phyloP scores from a whole-genome alignment of 2,888 invertebrate species.

The Palloptera scutellata region DNA sequence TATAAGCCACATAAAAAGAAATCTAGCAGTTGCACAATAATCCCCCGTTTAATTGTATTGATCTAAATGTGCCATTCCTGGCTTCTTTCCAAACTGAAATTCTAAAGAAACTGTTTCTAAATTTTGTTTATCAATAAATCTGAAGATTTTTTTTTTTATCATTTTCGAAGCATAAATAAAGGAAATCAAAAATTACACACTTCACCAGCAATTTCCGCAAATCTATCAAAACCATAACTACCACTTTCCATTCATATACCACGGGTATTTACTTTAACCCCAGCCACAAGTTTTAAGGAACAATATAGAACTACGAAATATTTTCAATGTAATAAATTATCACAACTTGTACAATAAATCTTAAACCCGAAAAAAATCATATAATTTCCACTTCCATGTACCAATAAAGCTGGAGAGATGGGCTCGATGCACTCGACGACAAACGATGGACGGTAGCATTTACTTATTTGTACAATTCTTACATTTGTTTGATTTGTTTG shows the following conservation, averaged over 20 bases:
- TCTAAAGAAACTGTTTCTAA: conserved; percentile 40
- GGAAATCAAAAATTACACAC: not conserved
- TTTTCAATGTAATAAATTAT: conserved; percentile 52
- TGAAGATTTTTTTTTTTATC: too few relatives aligned
- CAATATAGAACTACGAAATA: too few relatives aligned
- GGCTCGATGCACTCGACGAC: too few relatives aligned
- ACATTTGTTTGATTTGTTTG: conserved; percentile 50
- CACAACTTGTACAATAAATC: conserved; percentile 57
- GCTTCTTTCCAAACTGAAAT: conserved; percentile 11
- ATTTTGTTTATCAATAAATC: too few relatives aligned
- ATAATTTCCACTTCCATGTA: conserved; percentile 52
- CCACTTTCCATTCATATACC: conserved; percentile 28
- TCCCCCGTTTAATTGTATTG: too few relatives aligned
- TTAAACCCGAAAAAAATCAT: conserved; percentile 37
- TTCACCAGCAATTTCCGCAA: conserved; percentile 45
- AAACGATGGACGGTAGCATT: too few relatives aligned
- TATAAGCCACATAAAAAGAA: conserved; percentile 24
- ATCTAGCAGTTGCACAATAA: not conserved
- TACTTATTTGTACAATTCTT: too few relatives aligned
- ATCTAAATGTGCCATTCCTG: too few relatives aligned
- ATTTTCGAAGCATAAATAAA: too few relatives aligned
- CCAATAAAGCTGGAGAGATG: not conserved
- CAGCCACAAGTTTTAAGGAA: too few relatives aligned
- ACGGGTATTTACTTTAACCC: too few relatives aligned
- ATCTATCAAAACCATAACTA: conserved; percentile 55